Evolutionary conservation across 2,113 vertebrate species (phyloP).

Genomic region (Eurystomus gularis): DNA sequence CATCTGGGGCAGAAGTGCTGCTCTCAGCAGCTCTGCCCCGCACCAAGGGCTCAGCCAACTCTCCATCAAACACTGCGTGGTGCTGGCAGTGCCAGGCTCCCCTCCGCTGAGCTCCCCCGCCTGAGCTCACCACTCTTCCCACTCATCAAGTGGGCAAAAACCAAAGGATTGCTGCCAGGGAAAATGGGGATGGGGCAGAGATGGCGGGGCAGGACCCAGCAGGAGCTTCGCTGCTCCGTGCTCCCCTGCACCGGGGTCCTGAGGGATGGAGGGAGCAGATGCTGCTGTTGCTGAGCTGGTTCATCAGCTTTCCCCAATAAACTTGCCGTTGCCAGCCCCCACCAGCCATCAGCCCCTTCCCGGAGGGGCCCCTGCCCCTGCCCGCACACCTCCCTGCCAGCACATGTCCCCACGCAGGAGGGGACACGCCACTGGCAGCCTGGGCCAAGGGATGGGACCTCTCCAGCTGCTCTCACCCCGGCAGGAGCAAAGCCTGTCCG

Average conservation of each 20-base stretch:
- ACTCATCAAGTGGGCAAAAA: too few relatives aligned
- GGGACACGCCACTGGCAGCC: not conserved
- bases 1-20: not conserved
- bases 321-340: not conserved
- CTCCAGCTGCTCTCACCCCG: not conserved
- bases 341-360: not conserved
- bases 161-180: not conserved
- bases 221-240: not conserved
- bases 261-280: not conserved
- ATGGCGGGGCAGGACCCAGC: rapidly evolving
- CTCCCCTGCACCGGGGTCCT: not conserved
- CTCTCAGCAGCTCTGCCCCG: not conserved
- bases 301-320: not conserved
- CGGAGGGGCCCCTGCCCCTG: not conserved
- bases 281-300: not conserved
- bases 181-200: not conserved
- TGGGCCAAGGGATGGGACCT: not conserved
- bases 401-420: rapidly evolving
- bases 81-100: not conserved
- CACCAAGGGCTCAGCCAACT: not conserved
- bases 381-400: not conserved
- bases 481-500: not conserved
- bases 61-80: not conserved
- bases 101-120: rapidly evolving
- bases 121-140: not conserved